phyloP scores from a whole-genome alignment of 2,113 vertebrate species.

The Marmota monax region DNA sequence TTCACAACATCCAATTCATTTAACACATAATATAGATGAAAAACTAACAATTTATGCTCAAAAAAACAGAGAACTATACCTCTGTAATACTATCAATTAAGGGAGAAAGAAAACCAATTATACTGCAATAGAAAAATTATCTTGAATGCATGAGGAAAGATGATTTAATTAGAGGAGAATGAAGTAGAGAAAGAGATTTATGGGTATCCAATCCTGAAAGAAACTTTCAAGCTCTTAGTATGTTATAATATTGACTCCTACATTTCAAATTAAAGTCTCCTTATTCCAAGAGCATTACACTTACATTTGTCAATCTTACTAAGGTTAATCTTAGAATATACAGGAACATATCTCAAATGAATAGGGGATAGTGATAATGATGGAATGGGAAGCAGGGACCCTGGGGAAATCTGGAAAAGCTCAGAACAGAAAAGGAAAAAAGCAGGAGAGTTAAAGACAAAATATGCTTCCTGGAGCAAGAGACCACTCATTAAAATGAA shows the following conservation, averaged over 20 bases:
- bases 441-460: not conserved
- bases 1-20: not conserved
- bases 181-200: not conserved
- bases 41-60: not conserved
- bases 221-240: not conserved
- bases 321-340: not conserved
- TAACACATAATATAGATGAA: not conserved
- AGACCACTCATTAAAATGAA: not conserved
- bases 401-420: not conserved
- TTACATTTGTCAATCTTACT: not conserved
- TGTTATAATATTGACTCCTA: not conserved
- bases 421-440: not conserved
- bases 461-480: not conserved
- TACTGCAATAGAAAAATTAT: not conserved
- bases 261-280: not conserved
- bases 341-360: not conserved
- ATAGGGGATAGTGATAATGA: not conserved
- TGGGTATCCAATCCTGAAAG: not conserved
- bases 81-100: not conserved
- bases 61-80: not conserved
- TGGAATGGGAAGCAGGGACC: not conserved
- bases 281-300: not conserved
- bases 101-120: constrained; percentile 4
- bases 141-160: not conserved
- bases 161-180: not conserved